Conservation (phyloP, 2,113 vertebrate genomes). For the Thamnaconus septentrionalis region DNA sequence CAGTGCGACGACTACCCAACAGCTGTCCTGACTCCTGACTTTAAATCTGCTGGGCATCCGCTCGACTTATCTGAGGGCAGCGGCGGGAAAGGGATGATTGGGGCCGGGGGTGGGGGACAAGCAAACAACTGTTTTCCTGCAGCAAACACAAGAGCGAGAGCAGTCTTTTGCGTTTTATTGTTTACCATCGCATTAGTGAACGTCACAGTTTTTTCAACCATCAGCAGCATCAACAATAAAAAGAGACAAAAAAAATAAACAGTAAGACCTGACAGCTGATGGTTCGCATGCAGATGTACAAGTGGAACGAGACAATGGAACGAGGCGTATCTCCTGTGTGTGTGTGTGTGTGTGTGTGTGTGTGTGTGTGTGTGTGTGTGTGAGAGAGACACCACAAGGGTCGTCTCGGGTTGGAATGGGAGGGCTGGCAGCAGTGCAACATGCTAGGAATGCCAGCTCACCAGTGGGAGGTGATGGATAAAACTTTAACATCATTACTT, state of each 20-base stretch:
- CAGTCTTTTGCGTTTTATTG: constrained; percentile 51
- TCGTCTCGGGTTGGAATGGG: constrained; percentile 16
- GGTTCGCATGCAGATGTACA: constrained; percentile 7
- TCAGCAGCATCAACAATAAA: constrained; percentile 19
- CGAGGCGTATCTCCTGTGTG: neutral
- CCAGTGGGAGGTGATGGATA: neutral
- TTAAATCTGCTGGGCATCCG: no score
- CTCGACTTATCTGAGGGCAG: no score
- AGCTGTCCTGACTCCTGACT: no score
- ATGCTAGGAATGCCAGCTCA: constrained; percentile 39
- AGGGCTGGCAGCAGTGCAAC: constrained; percentile 16
- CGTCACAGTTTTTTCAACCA: constrained; percentile 36
- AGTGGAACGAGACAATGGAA: neutral
- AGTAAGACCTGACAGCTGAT: constrained; percentile 8
- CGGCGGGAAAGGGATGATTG: constrained; percentile 7
- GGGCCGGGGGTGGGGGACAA: constrained; percentile 22
- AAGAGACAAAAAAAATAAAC: constrained; percentile 4
- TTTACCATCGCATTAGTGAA: constrained; percentile 3
- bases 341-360: neutral
- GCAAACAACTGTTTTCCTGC: constrained; percentile 21
- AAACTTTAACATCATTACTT: neutral
- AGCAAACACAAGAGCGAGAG: constrained; percentile 13
- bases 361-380: neutral
- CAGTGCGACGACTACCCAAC: no score
- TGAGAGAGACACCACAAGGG: constrained; percentile 2